Percentiles rank a stretch among this genome's conserved stretches.
Conservation (phyloP, 2,113 vertebrate genomes). For the Lophius piscatorius region DNA sequence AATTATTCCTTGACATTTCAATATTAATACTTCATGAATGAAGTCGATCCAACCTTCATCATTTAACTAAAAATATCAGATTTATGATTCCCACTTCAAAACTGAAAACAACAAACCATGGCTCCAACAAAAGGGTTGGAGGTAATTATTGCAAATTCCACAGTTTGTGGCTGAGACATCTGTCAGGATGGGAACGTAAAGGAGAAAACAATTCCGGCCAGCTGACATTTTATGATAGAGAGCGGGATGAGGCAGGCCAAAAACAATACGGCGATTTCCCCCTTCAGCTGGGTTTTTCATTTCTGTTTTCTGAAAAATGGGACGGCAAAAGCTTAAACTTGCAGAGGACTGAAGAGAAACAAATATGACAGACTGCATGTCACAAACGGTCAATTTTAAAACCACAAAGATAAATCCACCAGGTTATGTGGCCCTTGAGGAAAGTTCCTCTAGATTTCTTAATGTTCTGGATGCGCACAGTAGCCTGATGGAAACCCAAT, state of each 20-base stretch:
- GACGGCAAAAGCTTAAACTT: slow-evolving; percentile 24
- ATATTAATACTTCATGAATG: no score
- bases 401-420: slow-evolving; percentile 11
- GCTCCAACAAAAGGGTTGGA: no score
- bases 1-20: no score
- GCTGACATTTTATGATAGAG: slow-evolving; percentile 65
- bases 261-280: slow-evolving; percentile 54
- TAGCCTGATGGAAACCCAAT: slow-evolving; percentile 22
- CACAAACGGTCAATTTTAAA: slow-evolving; percentile 14
- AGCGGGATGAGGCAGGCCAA: slow-evolving; percentile 42
- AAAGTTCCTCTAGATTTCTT: slow-evolving; percentile 15
- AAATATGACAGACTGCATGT: slow-evolving; percentile 19
- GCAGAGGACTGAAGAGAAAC: slow-evolving; percentile 10
- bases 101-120: no score
- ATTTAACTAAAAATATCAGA: no score
- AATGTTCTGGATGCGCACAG: neutral
- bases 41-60: no score
- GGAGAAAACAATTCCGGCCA: slow-evolving; percentile 61
- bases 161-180: slow-evolving; percentile 42
- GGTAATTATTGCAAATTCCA: no score
- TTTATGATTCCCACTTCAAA: no score
- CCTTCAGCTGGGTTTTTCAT: slow-evolving; percentile 49
- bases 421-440: neutral
- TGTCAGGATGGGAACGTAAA: slow-evolving; percentile 56
- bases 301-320: slow-evolving; percentile 28